Evolutionary conservation across 2,888 invertebrate genomes (phyloP).

Genomic region (Carterocephalus palaemon): DNA sequence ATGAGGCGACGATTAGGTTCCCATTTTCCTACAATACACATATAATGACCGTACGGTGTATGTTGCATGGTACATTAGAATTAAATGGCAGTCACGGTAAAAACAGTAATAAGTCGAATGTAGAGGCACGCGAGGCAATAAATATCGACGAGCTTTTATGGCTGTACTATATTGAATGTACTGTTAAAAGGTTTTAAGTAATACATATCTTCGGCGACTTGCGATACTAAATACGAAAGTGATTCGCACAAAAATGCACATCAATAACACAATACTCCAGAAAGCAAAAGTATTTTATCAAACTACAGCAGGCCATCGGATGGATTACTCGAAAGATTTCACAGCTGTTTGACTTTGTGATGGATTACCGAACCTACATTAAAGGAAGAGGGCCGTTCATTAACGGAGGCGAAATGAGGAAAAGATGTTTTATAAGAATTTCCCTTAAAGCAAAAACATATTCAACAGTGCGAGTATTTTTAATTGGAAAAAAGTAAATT

Average conservation of each 20-base stretch:
- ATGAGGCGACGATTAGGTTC: slow-evolving; percentile 72
- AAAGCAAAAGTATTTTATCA: slow-evolving; percentile 1
- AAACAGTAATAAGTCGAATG: slow-evolving; percentile 56
- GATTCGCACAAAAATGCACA: slow-evolving; percentile 6
- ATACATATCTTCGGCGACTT: slow-evolving; percentile 2
- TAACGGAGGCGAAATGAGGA: slow-evolving; percentile 34
- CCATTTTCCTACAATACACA: slow-evolving; percentile 50
- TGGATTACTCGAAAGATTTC: slow-evolving; percentile 48
- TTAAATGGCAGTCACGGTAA: slow-evolving; percentile 67
- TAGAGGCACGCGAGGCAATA: slow-evolving; percentile 63
- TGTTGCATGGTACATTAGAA: slow-evolving; percentile 64
- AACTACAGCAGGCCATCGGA: slow-evolving; percentile 32
- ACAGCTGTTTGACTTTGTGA: slow-evolving; percentile 53
- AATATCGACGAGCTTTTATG: slow-evolving; percentile 50
- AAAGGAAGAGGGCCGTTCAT: slow-evolving; percentile 35
- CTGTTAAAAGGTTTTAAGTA: slow-evolving; percentile 34
- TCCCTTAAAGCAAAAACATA: background rate
- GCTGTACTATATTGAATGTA: slow-evolving; percentile 50
- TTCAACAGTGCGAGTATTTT: background rate
- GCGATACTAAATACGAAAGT: background rate
- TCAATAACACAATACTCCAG: slow-evolving; percentile 9
- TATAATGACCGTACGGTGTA: slow-evolving; percentile 50
- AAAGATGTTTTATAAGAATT: slow-evolving; percentile 25
- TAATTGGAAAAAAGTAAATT: background rate
- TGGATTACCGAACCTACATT: slow-evolving; percentile 41